A percentile compares a stretch with the other conserved stretches of the same genome.
Evolutionary conservation across 2,888 invertebrate genomes (phyloP).

Genomic region (Tyria jacobaeae): DNA sequence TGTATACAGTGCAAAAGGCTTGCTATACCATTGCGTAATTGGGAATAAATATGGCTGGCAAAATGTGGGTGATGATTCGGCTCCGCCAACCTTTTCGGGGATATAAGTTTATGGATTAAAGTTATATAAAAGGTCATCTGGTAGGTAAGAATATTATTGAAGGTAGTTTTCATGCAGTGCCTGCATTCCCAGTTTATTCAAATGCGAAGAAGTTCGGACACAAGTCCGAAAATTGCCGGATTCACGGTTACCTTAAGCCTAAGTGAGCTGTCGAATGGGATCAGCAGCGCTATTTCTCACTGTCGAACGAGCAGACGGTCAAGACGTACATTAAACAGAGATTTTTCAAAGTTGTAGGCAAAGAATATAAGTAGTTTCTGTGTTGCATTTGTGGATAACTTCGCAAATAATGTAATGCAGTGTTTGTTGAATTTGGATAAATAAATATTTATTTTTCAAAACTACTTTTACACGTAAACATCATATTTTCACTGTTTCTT

Average conservation of each 20-base stretch:
- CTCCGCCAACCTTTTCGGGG: no score
- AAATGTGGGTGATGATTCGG: no score
- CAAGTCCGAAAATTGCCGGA: background rate
- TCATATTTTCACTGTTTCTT: no score
- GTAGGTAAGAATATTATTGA: background rate
- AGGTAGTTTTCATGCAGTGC: background rate
- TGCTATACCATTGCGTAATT: no score
- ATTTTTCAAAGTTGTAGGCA: conserved; percentile 37
- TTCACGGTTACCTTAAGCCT: conserved; percentile 17
- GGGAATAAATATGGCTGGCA: no score
- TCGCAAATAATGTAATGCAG: background rate
- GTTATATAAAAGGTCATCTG: no score
- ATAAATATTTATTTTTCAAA: no score
- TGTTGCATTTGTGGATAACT: background rate
- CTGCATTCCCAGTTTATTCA: background rate
- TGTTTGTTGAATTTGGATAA: no score
- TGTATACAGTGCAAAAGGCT: no score
- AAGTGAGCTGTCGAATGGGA: conserved; percentile 51
- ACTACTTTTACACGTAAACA: no score
- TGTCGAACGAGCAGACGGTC: conserved; percentile 48
- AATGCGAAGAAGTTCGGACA: background rate
- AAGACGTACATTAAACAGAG: conserved; percentile 47
- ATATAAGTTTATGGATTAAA: no score
- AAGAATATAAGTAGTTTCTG: conserved; percentile 21
- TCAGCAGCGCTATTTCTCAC: conserved; percentile 47